A percentile compares a stretch with the other conserved stretches of the same genome.
Evolutionary conservation across 2,797 vertebrate genomes (phyloP).

Genomic region (Poliocrania exsul): DNA sequence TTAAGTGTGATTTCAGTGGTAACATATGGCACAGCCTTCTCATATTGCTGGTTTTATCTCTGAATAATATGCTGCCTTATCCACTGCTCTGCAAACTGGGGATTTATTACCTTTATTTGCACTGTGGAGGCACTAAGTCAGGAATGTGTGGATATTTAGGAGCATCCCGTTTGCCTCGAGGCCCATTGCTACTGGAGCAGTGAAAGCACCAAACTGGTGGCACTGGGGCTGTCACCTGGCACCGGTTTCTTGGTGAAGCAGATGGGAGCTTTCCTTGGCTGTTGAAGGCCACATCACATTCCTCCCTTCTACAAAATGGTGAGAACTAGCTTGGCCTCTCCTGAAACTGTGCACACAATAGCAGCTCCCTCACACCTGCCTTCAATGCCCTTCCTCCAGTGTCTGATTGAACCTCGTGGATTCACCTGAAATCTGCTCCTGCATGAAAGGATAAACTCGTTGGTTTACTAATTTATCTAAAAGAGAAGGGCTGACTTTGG

Average conservation of each 20-base stretch:
- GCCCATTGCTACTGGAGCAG: not conserved
- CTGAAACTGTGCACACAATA: not conserved
- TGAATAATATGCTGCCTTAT: conserved; percentile 23
- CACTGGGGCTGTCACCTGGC: not conserved
- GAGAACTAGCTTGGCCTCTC: not conserved
- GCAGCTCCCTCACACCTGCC: not conserved
- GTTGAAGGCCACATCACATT: not conserved
- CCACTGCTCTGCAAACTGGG: not conserved
- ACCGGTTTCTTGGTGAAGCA: not conserved
- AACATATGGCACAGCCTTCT: conserved; percentile 69
- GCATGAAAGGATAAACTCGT: not conserved
- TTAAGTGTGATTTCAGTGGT: conserved; percentile 11
- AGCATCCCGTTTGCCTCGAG: not conserved
- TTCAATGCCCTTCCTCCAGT: not conserved
- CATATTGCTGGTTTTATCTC: conserved; percentile 39
- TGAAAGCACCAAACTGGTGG: not conserved
- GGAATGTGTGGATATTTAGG: not conserved
- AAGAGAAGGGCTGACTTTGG: not conserved
- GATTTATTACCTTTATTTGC: not conserved
- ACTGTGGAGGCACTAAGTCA: not conserved
- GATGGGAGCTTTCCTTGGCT: not conserved
- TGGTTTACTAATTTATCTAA: not conserved
- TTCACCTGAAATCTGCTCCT: conserved; percentile 24
- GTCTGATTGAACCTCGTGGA: not conserved
- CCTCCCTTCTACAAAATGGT: not conserved